Evolutionary conservation across 2,888 invertebrate species (phyloP).

Genomic region (Corythucha ciliata): DNA sequence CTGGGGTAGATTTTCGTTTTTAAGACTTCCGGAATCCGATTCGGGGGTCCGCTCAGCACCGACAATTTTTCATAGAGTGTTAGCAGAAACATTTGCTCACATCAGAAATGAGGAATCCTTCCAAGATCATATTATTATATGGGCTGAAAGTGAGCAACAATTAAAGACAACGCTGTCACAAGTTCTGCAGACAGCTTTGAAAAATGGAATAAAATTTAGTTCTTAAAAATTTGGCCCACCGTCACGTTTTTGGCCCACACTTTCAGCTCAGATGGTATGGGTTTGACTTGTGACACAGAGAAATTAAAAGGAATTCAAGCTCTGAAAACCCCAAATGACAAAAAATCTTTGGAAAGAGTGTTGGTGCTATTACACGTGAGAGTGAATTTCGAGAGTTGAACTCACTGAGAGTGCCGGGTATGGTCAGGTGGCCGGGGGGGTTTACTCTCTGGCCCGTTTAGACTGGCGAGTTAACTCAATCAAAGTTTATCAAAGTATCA

Average conservation of each 20-base stretch:
- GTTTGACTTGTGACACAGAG: conserved; percentile 26
- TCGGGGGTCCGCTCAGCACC: conserved; percentile 39
- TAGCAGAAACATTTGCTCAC: conserved; percentile 20
- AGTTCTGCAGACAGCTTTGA: conserved; percentile 18
- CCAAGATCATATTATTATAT: conserved; percentile 28
- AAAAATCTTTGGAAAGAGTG: conserved; percentile 29
- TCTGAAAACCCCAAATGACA: conserved; percentile 32
- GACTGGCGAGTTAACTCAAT: too few species aligned
- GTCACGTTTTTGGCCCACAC: conserved; percentile 36
- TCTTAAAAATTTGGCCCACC: conserved; percentile 32
- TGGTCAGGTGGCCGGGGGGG: too few species aligned
- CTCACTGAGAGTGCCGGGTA: too few species aligned
- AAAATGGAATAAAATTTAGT: conserved; percentile 34
- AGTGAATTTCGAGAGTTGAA: too few species aligned
- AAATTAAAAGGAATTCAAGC: conserved; percentile 23
- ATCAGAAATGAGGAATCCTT: conserved; percentile 22
- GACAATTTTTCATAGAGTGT: conserved; percentile 26
- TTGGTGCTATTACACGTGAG: conserved; percentile 33
- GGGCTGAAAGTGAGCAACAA: conserved; percentile 15
- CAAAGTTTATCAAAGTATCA: too few species aligned
- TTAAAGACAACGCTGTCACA: conserved; percentile 12
- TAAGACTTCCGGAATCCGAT: conserved; percentile 39
- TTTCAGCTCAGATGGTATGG: conserved; percentile 29
- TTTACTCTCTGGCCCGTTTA: too few species aligned
- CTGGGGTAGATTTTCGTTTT: conserved; percentile 34